These are phyloP conservation scores for Himalopsyche anomala DNA, from an alignment of 2,888 invertebrate genomes.

Conservation along the genomic window DNA sequence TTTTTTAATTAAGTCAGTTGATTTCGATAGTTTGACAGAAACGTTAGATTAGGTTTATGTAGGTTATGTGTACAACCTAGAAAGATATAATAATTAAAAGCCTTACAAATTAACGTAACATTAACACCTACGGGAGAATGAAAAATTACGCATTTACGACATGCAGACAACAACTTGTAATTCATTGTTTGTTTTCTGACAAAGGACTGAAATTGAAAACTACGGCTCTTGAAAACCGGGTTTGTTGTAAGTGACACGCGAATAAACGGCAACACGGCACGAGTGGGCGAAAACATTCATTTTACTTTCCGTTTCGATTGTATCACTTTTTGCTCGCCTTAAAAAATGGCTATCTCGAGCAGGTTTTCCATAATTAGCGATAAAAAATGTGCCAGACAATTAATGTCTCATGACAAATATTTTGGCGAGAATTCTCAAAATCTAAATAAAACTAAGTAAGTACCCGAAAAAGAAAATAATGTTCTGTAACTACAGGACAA, in stretches of 20 bases:
- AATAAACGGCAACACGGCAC: neutral
- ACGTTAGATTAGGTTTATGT: too few species aligned
- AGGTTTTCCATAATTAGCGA: neutral
- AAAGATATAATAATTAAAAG: too few species aligned
- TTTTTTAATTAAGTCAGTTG: too few species aligned
- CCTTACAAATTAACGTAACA: too few species aligned
- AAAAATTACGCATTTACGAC: neutral
- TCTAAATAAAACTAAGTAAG: too few species aligned
- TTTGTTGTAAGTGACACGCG: conserved; percentile 14
- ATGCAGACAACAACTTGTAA: neutral
- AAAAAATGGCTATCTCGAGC: neutral
- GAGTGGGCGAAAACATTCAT: conserved; percentile 48
- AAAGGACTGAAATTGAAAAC: conserved; percentile 24
- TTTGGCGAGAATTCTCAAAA: too few species aligned
- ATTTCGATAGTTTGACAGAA: too few species aligned
- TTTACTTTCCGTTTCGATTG: conserved; percentile 49
- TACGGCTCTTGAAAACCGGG: neutral
- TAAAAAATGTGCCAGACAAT: neutral
- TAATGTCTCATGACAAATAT: too few species aligned
- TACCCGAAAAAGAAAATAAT: too few species aligned
- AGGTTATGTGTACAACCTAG: too few species aligned
- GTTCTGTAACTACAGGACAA: too few species aligned
- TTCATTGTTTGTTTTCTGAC: conserved; percentile 4
- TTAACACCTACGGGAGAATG: too few species aligned
- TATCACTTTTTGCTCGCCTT: neutral